These are phyloP conservation scores for Gadus macrocephalus DNA, from an alignment of 2,113 vertebrate species.

Conservation along the genomic window DNA sequence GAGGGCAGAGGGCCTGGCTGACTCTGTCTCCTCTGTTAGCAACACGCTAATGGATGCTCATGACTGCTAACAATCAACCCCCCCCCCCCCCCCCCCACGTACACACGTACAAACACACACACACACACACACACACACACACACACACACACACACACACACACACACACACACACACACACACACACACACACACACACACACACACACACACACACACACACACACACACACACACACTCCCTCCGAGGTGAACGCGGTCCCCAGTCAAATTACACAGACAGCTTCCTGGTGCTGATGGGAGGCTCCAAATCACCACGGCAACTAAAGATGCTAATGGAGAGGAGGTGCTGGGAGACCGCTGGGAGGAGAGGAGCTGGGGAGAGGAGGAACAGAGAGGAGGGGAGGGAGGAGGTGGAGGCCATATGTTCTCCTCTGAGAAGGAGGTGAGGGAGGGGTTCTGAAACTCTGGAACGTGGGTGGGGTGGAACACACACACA, in stretches of 20 bases:
- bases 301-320: constrained; percentile 67
- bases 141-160: too few relatives aligned
- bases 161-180: too few relatives aligned
- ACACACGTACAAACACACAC: too few relatives aligned
- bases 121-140: too few relatives aligned
- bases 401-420: background rate
- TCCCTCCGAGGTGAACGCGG: constrained; percentile 75
- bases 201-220: constrained; percentile 13
- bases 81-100: too few relatives aligned
- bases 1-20: too few relatives aligned
- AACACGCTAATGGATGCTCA: too few relatives aligned
- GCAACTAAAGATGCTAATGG: constrained; percentile 66
- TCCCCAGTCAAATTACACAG: constrained; percentile 75
- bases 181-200: background rate
- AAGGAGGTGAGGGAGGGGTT: too few relatives aligned
- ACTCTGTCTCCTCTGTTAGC: too few relatives aligned
- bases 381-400: background rate
- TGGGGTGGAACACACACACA: background rate
- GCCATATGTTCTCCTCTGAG: too few relatives aligned
- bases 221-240: constrained; percentile 46
- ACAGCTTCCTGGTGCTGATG: constrained; percentile 66
- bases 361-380: background rate
- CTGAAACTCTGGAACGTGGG: too few relatives aligned
- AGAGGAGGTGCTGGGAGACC: constrained; percentile 24
- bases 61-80: too few relatives aligned